Evolutionary conservation across 2,113 vertebrate genomes (phyloP), one percentile per base, ranked within the genome.

Genomic region (Cynoglossus semilaevis): DNA sequence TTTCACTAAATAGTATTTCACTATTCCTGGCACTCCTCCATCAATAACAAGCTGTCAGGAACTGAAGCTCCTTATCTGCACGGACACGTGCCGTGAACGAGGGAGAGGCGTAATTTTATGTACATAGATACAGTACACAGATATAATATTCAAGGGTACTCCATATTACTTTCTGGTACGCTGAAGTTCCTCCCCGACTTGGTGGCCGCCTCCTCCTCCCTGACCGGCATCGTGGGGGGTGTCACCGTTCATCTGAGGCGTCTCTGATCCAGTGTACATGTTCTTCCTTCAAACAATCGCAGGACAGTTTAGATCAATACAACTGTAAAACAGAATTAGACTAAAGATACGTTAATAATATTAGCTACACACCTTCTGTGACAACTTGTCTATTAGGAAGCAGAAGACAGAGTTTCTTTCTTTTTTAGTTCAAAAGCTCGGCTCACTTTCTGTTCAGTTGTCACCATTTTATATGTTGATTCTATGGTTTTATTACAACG

Each of bases 241-340:
- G 70, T 96, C 93, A 0, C 97, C 97, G 1, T 99, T 99, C 94
- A 98, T 94, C 81, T 96, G 94, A 2, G 93, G 52, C 0, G 90
- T 87, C 14, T 98, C 97, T 37, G 86, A 87, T 8, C 94, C 94
- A 0, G 93, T 86, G 41, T 97, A 94, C 91, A 94, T 91, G 86
- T 97, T 96, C 71, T 99, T 98, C 83, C 97, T 99, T 60, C 9
- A 34, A 52, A 55, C 8, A 19, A 17, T 49, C 37, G 51, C 15
- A 13, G 22, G 22, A 29, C 22, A 29, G n/a, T n/a, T n/a, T n/a
- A 29, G 6, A 29, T 29, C 22, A 29, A 29, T 29, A n/a, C n/a
- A n/a, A n/a, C n/a, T n/a, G n/a, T n/a, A n/a, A n/a, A n/a, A n/a
- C n/a, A n/a, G n/a, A n/a, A n/a, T n/a, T n/a, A n/a, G n/a, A n/a